Conservation (phyloP, 2,888 invertebrate genomes). For the Hanleya hanleyi region DNA sequence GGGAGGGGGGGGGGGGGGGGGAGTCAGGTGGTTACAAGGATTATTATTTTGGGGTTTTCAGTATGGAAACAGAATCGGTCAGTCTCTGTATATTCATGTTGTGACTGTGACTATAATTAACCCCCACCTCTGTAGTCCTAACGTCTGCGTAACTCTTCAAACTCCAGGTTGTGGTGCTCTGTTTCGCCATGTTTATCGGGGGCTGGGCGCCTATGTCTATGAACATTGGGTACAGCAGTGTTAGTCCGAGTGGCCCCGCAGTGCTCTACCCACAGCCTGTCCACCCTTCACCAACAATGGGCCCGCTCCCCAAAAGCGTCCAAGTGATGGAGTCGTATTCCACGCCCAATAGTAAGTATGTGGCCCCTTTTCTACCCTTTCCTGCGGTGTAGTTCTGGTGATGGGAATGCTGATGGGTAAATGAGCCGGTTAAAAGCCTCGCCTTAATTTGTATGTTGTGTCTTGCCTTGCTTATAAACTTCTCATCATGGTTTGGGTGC, state of each 20-base stretch:
- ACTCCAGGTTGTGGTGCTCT: slow-evolving; percentile 65
- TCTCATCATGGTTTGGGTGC: too few relatives aligned
- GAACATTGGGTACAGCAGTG: slow-evolving; percentile 62
- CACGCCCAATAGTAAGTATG: slow-evolving; percentile 65
- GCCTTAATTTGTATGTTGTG: too few relatives aligned
- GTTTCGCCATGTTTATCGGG: slow-evolving; percentile 72
- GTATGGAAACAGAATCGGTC: too few relatives aligned
- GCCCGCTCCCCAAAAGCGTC: slow-evolving; percentile 54
- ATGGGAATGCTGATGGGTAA: too few relatives aligned
- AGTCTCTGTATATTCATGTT: too few relatives aligned
- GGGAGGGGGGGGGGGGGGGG: too few relatives aligned
- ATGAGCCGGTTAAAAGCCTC: too few relatives aligned
- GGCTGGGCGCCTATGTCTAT: slow-evolving; percentile 68
- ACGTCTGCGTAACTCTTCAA: background rate
- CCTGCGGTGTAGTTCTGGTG: too few relatives aligned
- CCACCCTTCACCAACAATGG: slow-evolving; percentile 53
- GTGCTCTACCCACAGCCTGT: slow-evolving; percentile 50
- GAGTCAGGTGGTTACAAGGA: background rate
- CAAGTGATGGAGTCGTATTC: slow-evolving; percentile 49
- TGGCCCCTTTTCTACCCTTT: too few relatives aligned
- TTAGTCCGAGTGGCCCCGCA: slow-evolving; percentile 23
- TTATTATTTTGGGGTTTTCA: background rate
- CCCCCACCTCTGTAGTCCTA: too few relatives aligned
- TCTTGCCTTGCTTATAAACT: too few relatives aligned
- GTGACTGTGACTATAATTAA: too few relatives aligned